Evolutionary conservation across 2,113 vertebrate species (phyloP), one percentile per base, ranked within the genome.

Genomic region (Rhinopomastus cyanomelas): DNA sequence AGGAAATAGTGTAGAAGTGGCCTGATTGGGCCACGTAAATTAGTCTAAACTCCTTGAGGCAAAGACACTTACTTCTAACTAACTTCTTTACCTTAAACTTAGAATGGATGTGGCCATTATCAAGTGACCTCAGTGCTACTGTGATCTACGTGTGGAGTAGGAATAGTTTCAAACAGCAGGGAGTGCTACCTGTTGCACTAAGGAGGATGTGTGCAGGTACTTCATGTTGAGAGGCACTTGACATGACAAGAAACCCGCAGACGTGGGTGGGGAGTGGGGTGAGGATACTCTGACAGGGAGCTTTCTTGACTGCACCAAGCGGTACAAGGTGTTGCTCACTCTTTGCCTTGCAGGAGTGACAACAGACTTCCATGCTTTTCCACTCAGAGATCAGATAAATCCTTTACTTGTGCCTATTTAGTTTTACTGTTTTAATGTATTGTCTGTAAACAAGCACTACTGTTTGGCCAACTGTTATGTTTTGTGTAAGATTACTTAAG

Each of bases 401-500:
- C 61, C 57, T 88, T 89, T 78, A 75, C 17, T 68, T 68, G 81
- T 78, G 27, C 30, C 51, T 66, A 39, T 62, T 95, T 84, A 72
- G 90, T 90, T 91, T 73, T 32, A 55, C 62, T 29, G 0, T 81
- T 86, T 81, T 62, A 84, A 48, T 48, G 16, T 25, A 13, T 62
- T 87, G 52, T 78, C 26, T 5, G 19, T 87, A 94, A 92, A 91
- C 69, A 78, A 73, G 52, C 59, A 62, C 59, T 95, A 74, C 78
- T 67, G 42, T 76, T 90, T 85, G 74, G 48, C 80, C 68, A 75
- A 62, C 59, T 53, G 27, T 48, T 73, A 18, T 34, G 12, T 59
- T 90, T 93, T 91, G 49, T 81, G 62, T 90, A 76, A 91, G 55
- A 26, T 71, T 93, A 74, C 42, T 94, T 71, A 89, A 85, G 71